A percentile compares a stretch with the other conserved stretches of the same genome.
These are phyloP conservation scores for Aradus depressus DNA, from an alignment of 2,888 invertebrate genomes.

Conservation along the genomic window DNA sequence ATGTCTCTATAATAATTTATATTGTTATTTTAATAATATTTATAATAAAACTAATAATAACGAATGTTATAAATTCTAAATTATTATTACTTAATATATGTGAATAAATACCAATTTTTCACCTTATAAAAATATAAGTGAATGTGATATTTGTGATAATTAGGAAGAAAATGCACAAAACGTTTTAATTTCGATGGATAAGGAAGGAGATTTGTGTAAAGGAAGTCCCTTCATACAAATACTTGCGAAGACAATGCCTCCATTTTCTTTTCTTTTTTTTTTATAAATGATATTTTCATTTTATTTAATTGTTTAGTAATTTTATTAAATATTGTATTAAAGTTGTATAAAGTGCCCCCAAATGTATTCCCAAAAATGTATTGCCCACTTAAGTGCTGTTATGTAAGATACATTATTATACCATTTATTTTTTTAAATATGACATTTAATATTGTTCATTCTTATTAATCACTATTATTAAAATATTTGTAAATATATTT, in stretches of 20 bases:
- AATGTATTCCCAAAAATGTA: no score
- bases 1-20: not conserved
- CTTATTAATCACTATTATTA: slow-evolving; percentile 8
- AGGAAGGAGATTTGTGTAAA: slow-evolving; percentile 6
- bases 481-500: no score
- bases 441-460: slow-evolving; percentile 11
- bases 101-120: slow-evolving; percentile 9
- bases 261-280: no score
- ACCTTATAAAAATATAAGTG: slow-evolving; percentile 15
- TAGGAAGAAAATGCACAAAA: slow-evolving; percentile 5
- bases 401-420: no score
- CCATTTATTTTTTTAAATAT: slow-evolving; percentile 19
- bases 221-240: slow-evolving; percentile 1
- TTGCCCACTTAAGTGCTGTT: no score
- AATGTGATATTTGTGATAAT: slow-evolving; percentile 27
- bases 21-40: not conserved
- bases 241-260: slow-evolving; percentile 23
- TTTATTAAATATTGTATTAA: no score
- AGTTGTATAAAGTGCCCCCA: no score
- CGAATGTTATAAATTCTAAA: not conserved
- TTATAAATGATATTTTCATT: no score
- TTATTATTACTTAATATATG: slow-evolving; percentile 10
- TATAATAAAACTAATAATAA: not conserved
- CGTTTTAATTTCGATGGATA: slow-evolving; percentile 1
- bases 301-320: no score